phyloP scores from a whole-genome alignment of 2,888 invertebrate genomes.

The Tachina grossa region DNA sequence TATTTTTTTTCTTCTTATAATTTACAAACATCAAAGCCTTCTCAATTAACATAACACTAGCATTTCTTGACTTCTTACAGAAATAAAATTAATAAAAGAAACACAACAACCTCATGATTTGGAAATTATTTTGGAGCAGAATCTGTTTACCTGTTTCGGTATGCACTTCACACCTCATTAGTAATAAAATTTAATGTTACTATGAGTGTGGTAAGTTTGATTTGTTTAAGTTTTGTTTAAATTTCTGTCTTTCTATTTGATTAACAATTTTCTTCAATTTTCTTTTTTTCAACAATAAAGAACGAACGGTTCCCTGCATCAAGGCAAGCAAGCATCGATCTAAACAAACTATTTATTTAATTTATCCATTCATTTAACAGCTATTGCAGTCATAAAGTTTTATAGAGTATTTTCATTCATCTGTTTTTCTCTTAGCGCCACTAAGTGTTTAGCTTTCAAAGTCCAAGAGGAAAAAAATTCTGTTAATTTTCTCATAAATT shows the following conservation, averaged over 20 bases:
- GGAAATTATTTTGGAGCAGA: slow-evolving; percentile 31
- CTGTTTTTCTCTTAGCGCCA: slow-evolving; percentile 60
- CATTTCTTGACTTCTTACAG: slow-evolving; percentile 73
- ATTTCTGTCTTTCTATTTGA: slow-evolving; percentile 64
- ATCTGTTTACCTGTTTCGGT: slow-evolving; percentile 13
- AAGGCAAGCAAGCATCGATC: slow-evolving; percentile 30
- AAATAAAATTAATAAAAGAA: background rate
- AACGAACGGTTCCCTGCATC: slow-evolving; percentile 1
- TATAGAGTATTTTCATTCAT: slow-evolving; percentile 67
- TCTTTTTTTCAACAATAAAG: background rate
- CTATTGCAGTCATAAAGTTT: slow-evolving; percentile 81
- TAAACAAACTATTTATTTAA: slow-evolving; percentile 54
- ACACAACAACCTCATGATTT: slow-evolving; percentile 1
- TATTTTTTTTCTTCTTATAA: slow-evolving; percentile 62
- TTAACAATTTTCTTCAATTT: slow-evolving; percentile 65
- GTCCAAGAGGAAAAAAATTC: background rate
- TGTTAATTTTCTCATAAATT: slow-evolving; percentile 59
- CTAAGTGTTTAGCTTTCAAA: slow-evolving; percentile 46
- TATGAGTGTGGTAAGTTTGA: slow-evolving; percentile 60
- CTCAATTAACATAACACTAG: slow-evolving; percentile 79
- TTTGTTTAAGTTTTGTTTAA: slow-evolving; percentile 54
- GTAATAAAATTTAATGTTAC: slow-evolving; percentile 81
- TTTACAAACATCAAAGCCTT: slow-evolving; percentile 79
- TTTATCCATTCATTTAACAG: slow-evolving; percentile 76
- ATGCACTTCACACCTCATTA: slow-evolving; percentile 81